These are phyloP conservation scores for Ochotona curzoniae DNA, from an alignment of 2,113 vertebrate genomes.

Conservation along the genomic window DNA sequence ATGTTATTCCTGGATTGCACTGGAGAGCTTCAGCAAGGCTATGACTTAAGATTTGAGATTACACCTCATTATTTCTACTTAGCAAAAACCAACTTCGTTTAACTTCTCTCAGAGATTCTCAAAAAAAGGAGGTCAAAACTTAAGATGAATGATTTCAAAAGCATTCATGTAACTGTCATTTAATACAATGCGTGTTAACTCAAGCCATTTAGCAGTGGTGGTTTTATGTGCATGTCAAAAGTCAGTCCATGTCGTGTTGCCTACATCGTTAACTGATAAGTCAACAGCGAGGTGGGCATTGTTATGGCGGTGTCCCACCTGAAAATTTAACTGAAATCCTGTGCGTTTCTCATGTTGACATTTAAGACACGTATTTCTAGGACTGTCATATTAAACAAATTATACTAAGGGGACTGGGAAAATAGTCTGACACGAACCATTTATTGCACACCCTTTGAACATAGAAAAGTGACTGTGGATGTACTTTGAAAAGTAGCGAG, in stretches of 20 bases:
- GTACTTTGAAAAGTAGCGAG: not conserved
- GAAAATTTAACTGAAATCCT: slow-evolving; percentile 6
- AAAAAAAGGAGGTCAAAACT: slow-evolving; percentile 27
- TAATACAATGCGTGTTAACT: not conserved
- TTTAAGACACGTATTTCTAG: not conserved
- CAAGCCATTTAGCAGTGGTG: not conserved
- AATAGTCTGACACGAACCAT: not conserved
- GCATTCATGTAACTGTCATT: not conserved
- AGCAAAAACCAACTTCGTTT: not conserved
- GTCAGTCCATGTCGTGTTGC: not conserved
- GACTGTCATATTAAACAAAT: not conserved
- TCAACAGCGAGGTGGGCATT: not conserved
- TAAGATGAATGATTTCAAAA: slow-evolving; percentile 5
- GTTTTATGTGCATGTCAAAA: slow-evolving; percentile 22
- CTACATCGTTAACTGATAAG: not conserved
- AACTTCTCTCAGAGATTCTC: not conserved
- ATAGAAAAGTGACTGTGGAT: not conserved
- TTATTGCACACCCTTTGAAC: not conserved
- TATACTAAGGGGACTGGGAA: not conserved
- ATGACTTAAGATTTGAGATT: not conserved
- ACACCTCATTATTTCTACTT: not conserved
- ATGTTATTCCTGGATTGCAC: not conserved
- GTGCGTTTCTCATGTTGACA: not conserved
- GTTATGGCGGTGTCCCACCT: not conserved
- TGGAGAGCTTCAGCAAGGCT: not conserved